Evolutionary conservation across 1,140 invertebrate species (phyloP), one percentile per base, ranked within the genome.

Genomic region (Pteromalus puparum): DNA sequence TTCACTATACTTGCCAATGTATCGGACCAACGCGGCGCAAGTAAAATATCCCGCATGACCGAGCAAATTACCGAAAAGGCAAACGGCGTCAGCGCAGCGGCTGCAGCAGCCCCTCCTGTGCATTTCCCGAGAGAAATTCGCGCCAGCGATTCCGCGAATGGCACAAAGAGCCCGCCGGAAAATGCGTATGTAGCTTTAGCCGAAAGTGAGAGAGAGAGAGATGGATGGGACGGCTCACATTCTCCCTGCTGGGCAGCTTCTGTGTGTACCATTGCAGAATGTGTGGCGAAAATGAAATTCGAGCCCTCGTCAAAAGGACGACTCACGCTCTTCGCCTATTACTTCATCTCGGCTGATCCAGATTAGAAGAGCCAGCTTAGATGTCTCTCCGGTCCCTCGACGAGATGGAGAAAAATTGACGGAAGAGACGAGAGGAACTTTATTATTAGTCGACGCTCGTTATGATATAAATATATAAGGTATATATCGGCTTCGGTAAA

Each of bases 271-370:
- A 67, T 61, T 38, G 24, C 28, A 74, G 73, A 77, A 76, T 77
- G 42, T 34, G 28, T 34, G 65, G 74, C 46, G 42, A 84, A 85
- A 85, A 74, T 85, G 80, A 85, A 85, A 85, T 53, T 77, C 75
- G 38, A 84, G 67, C 61, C 34, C 42, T 78, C 28, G 74, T 68
- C 75, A 65, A 78, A 78, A 70, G 82, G 24, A 72, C 24, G 38
- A 13, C 24, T 68, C 48, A 53, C 78, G 26, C 76, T 84, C 70
- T 61, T 73, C 21, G 72, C 34, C n/a, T 75, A 79, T 84, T 83
- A 83, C 85, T 83, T 86, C 78, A 81, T 84, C 61, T 77, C 53
- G 42, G 77, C 61, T 86, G 77, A 87, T 85, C 84, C 84, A 86
- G 84, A 87, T 87, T 87, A 87, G 65, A 76, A 68, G 46, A 76